Evolutionary conservation across 1,140 invertebrate genomes (phyloP).

Genomic region (Archivesica marissinica): DNA sequence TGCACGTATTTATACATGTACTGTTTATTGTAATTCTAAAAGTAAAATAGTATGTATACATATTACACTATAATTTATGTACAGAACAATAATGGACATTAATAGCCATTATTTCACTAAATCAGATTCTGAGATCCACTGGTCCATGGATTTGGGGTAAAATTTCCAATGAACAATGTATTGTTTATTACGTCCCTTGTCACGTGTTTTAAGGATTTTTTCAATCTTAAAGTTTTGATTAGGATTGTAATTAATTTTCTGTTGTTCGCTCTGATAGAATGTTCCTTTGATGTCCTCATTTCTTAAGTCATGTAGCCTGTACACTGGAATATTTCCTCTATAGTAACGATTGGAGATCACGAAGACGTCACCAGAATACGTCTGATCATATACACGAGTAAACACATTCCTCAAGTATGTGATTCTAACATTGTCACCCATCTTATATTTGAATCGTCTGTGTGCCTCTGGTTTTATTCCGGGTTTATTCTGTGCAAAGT

Average conservation of each 20-base stretch:
- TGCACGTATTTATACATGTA: no score
- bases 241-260: no score
- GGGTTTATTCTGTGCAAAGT: conserved; percentile 25
- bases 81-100: no score
- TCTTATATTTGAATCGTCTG: conserved; percentile 55
- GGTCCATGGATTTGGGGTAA: no score
- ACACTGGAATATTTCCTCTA: conserved; percentile 31
- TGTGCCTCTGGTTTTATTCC: background rate
- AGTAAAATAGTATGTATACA: no score
- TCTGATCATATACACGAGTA: conserved; percentile 56
- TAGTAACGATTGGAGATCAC: background rate
- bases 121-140: no score
- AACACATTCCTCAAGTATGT: conserved; percentile 39
- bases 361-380: conserved; percentile 40
- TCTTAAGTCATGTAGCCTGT: conserved; percentile 34
- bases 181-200: conserved; percentile 49
- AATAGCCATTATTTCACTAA: no score
- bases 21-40: no score
- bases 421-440: conserved; percentile 56
- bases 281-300: conserved; percentile 55
- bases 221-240: conserved; percentile 48
- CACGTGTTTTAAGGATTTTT: conserved; percentile 49
- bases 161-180: no score
- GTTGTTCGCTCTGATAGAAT: conserved; percentile 60
- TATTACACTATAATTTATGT: no score